phyloP scores from a whole-genome alignment of 2,797 vertebrate species.

The Tamandua tetradactyla region DNA sequence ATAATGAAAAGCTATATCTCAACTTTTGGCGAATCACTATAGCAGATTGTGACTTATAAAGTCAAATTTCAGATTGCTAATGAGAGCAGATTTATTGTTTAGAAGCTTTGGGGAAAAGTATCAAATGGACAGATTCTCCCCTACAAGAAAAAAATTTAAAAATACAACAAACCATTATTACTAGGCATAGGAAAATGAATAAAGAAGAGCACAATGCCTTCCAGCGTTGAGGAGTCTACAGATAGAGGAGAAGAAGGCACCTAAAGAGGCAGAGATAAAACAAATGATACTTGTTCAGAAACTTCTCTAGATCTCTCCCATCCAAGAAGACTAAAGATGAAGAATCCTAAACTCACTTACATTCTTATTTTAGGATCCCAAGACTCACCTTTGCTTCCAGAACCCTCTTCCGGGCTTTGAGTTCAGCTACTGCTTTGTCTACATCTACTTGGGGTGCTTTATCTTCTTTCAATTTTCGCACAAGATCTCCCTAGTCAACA shows the following conservation, averaged over 20 bases:
- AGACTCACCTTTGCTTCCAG: conserved; percentile 94
- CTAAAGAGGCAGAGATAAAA: neutral
- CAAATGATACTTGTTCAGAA: neutral
- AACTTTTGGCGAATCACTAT: neutral
- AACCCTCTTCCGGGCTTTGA: conserved; percentile 94
- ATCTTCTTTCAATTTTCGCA: conserved; percentile 94
- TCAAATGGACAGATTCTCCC: neutral
- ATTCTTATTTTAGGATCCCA: neutral
- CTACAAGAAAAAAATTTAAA: neutral
- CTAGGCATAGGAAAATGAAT: neutral
- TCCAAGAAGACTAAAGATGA: neutral
- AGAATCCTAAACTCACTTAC: neutral
- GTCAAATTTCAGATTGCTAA: neutral
- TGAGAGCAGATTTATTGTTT: neutral
- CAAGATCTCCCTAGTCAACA: conserved; percentile 92
- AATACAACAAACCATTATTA: neutral
- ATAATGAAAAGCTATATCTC: neutral
- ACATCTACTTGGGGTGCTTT: conserved; percentile 95
- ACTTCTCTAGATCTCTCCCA: neutral
- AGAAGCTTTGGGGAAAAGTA: neutral
- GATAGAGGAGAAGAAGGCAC: neutral
- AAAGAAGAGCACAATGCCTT: neutral
- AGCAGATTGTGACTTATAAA: conserved; percentile 11
- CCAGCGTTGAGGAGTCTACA: neutral
- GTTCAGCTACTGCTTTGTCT: conserved; percentile 95